Base-by-base conservation (phyloP, 2,888 invertebrate species). In the Diaperis boleti region DNA sequence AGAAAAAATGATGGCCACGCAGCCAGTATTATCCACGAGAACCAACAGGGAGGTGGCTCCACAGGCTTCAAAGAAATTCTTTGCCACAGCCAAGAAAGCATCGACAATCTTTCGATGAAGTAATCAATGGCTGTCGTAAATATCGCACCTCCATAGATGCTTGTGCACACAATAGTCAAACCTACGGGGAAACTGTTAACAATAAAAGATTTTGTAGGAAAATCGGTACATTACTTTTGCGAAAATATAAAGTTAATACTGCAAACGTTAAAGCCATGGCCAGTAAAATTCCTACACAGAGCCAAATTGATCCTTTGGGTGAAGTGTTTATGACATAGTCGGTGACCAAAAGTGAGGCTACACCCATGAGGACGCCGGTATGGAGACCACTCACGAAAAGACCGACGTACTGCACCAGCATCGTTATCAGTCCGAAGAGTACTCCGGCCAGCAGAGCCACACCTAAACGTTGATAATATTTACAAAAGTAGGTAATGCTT, bases 351-450 rank as follows among this genome's bases (percentile, higher is more conserved):
- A 89, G 82, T 0, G 85, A 85, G 1, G 84, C 87, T 39, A 89
- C 77, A 2, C 87, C 88, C 17, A 87, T 75, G 62, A 89, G 83
- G 11, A 91, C 80, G 14, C 92, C 92, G 0, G 91, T 88, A 78
- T 92, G 91, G 73, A 92, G 87, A 26, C 92, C 92, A 14, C 90
- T 89, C 86, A 92, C 89, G 81, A 92, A 92, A 59, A 93, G 86
- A 3, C 92, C 92, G 31, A 92, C 90, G 77, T 92, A 92, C 76
- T 91, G 91, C 60, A 92, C 91, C 74, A 92, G 84, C 89, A 91
- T 91, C 7, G 92, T 92, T 75, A 92, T 90, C 62, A 92, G 85
- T 8, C 92, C 92, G 74, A 91, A 90, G 35, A 92, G 82, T 14
- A 92, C 81, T 7, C 92, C 92, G 17, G 91, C 91, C 59, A 88